Base-by-base conservation (phyloP, 2,888 invertebrate genomes). In the Limnephilus auricula region DNA sequence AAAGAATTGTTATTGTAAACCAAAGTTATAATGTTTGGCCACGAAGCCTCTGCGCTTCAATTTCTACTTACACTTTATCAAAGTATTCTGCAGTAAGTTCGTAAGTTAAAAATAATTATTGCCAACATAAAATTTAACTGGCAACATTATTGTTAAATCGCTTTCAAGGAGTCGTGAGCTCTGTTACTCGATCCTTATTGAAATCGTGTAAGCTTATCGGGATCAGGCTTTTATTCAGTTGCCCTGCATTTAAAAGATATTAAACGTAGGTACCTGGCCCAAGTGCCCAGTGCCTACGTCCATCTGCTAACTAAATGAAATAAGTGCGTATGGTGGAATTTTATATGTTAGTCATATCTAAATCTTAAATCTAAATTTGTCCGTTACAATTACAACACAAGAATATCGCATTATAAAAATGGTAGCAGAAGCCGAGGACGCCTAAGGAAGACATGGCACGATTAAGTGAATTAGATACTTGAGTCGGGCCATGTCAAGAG, bases 51-150 rank as follows among this genome's bases (percentile, higher is more conserved):
- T n/a, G 6, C 65, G 9, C 25, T 25, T 25, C 65, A 65, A 6
- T 65, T 65, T 65, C 65, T 65, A 65, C 65, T 65, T 25, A 65
- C 65, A n/a, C 65, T 65, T 65, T 65, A 65, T 65, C 65, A 65
- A 65, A 65, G n/a, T 2, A 25, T 65, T 25, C 65, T 65, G 2
- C 65, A 25, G 65, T 65, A 65, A 65, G 25, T 25, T 25, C 9
- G 65, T 65, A 65, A 65, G 65, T n/a, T 65, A 65, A 65, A 65
- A 65, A 65, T 65, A 65, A 65, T 65, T 65, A 65, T 65, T 65
- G 65, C 65, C n/a, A 65, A 65, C 65, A 65, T 65, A 65, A 65
- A 65, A 65, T 65, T 65, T 65, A 65, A 65, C 65, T 65, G 65
- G 65, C 65, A 65, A 65, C 65, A 65, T 65, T 65, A 65, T 65